Conservation (phyloP, 2,797 vertebrate genomes). For the Lophura swinhoii region DNA sequence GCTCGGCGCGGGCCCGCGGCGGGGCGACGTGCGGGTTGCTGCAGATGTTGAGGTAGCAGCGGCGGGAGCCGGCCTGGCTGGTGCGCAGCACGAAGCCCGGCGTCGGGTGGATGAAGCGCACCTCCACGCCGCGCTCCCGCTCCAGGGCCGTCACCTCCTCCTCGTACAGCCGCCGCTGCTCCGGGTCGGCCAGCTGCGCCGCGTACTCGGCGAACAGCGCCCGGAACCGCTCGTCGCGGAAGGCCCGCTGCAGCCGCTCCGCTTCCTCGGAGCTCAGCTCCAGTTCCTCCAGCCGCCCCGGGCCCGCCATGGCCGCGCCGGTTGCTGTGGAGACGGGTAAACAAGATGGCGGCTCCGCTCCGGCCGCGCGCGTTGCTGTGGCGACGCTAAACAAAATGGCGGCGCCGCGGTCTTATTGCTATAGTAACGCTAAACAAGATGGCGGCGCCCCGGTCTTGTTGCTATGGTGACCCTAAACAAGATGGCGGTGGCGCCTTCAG, state of each 20-base stretch:
- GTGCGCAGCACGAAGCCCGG: conserved; percentile 87
- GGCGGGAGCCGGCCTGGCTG: conserved; percentile 81
- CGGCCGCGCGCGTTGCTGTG: neutral
- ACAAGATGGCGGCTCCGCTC: neutral
- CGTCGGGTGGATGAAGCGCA: conserved; percentile 88
- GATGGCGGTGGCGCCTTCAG: no score
- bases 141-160: conserved; percentile 88
- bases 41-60: conserved; percentile 92
- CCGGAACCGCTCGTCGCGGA: conserved; percentile 87
- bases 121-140: conserved; percentile 84
- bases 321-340: neutral
- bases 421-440: neutral
- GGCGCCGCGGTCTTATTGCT: neutral
- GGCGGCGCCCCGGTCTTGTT: no score
- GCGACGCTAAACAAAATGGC: conserved; percentile 54
- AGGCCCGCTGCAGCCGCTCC: conserved; percentile 80
- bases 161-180: conserved; percentile 86
- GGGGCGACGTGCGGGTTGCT: conserved; percentile 78
- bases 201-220: conserved; percentile 86
- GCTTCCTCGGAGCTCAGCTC: conserved; percentile 87
- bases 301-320: conserved; percentile 76
- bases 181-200: conserved; percentile 85
- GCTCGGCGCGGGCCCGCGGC: conserved; percentile 71
- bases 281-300: conserved; percentile 77
- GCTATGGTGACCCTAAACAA: neutral